Percentiles rank a stretch among this genome's conserved stretches.
Conservation (phyloP, 2,113 vertebrate species). For the Triplophysa dalaica region DNA sequence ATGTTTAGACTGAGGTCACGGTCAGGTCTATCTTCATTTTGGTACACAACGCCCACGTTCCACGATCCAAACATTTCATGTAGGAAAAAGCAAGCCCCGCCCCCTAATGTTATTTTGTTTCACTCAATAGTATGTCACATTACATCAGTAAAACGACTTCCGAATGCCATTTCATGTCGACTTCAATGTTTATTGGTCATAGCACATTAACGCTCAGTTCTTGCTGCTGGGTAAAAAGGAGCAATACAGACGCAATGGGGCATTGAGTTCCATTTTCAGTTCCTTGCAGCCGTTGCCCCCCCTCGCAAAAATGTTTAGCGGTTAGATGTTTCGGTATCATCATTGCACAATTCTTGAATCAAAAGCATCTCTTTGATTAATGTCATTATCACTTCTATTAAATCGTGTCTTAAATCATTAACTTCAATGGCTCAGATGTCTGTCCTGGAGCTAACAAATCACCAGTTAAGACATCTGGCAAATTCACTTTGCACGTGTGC, state of each 20-base stretch:
- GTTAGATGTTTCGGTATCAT: slow-evolving; percentile 1
- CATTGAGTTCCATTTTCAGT: slow-evolving; percentile 7
- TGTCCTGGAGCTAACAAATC: slow-evolving; percentile 39
- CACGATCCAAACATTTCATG: background rate
- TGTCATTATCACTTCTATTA: slow-evolving; percentile 24
- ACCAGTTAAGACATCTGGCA: slow-evolving; percentile 39
- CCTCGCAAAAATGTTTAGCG: background rate
- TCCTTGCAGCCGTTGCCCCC: slow-evolving; percentile 5
- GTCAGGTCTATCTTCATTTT: background rate
- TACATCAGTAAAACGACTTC: background rate
- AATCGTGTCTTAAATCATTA: slow-evolving; percentile 36
- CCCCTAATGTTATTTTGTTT: background rate
- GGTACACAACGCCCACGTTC: background rate
- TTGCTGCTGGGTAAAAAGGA: background rate
- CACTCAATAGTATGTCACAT: background rate
- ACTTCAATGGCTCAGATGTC: slow-evolving; percentile 25
- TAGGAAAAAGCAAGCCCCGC: no score
- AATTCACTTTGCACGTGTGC: slow-evolving; percentile 24
- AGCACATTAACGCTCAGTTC: background rate
- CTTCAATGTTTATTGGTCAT: background rate
- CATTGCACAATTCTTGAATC: slow-evolving; percentile 22
- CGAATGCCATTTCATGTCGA: background rate
- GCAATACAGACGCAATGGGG: slow-evolving; percentile 1
- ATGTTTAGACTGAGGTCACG: background rate
- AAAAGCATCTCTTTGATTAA: slow-evolving; percentile 37